Evolutionary conservation across 2,113 vertebrate genomes (phyloP), one percentile per base, ranked within the genome.

Genomic region (Indri indri): DNA sequence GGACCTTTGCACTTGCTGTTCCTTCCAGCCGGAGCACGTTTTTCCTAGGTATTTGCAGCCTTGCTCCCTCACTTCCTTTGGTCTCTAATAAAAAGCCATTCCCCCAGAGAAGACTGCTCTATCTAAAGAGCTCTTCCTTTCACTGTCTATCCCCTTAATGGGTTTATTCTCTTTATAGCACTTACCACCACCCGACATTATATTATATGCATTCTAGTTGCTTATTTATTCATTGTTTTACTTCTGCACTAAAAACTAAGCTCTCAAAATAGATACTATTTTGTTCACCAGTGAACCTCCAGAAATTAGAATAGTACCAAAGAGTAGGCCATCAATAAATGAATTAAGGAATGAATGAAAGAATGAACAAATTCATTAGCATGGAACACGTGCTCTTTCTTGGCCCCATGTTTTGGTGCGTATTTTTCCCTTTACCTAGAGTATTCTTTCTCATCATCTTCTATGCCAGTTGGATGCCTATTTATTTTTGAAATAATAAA

Each of bases 171-270:
- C 90, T 85, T 82, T 32, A 61, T 2, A 95, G 59, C 37, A 47
- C 45, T 94, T 90, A 65, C 23, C 25, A 76, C 59, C 79, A 45
- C 45, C 79, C 68, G 30, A 90, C 61, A 85, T 54, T 76, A 37
- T 66, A 94, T 30, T 87, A 68, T 57, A 93, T 32, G 32, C 66
- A 70, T 30, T 6, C 13, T 63, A 80, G 45, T 91, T 90, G 82
- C 96, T 94, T 95, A 92, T 61, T 98, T 97, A 95, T 77, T 95
- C 95, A 91, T 97, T 94, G 37, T 84, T 90, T 97, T 90, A 84
- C 34, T 94, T 96, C 88, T 89, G 76, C 85, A 91, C 94, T 85
- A 97, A 34, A 95, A 95, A 97, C 23, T 92, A 77, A 90, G 74
- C 40, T 92, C 85, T 96, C 90, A 95, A 96, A 96, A 96, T 85